Evolutionary conservation across 2,113 vertebrate species (phyloP).

Genomic region (Machaerirhynchus nigripectus): DNA sequence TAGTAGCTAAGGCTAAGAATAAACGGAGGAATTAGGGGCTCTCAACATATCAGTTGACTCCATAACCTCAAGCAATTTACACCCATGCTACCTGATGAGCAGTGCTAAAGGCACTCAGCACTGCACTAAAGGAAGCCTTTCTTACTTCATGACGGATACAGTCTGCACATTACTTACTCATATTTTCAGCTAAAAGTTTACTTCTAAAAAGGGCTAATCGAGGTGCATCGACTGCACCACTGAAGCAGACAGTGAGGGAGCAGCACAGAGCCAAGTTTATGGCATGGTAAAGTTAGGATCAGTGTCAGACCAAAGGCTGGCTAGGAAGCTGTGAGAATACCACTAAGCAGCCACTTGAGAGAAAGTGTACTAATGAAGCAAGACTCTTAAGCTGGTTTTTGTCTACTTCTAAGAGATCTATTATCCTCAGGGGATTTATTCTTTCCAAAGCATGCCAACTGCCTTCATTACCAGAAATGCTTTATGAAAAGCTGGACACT

Average conservation of each 20-base stretch:
- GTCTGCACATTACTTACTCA: neutral
- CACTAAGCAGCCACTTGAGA: neutral
- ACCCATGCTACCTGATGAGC: neutral
- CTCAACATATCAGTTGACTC: neutral
- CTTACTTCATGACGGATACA: neutral
- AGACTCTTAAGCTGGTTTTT: neutral
- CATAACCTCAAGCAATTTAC: neutral
- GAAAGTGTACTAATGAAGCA: neutral
- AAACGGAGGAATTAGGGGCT: neutral
- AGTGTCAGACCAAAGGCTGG: neutral
- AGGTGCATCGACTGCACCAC: neutral
- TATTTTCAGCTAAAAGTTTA: neutral
- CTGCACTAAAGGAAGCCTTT: neutral
- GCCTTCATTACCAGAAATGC: neutral
- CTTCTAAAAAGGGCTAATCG: neutral
- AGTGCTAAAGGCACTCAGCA: neutral
- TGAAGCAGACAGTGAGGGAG: neutral
- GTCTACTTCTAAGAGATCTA: neutral
- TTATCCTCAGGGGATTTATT: neutral
- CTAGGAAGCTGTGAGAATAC: neutral
- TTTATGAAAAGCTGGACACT: neutral
- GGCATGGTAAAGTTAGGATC: neutral
- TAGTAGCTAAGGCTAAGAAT: neutral
- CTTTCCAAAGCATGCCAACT: neutral
- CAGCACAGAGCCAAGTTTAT: neutral